These are phyloP conservation scores for Globodera rostochiensis DNA, from an alignment of 1,140 invertebrate genomes.

Conservation along the genomic window DNA sequence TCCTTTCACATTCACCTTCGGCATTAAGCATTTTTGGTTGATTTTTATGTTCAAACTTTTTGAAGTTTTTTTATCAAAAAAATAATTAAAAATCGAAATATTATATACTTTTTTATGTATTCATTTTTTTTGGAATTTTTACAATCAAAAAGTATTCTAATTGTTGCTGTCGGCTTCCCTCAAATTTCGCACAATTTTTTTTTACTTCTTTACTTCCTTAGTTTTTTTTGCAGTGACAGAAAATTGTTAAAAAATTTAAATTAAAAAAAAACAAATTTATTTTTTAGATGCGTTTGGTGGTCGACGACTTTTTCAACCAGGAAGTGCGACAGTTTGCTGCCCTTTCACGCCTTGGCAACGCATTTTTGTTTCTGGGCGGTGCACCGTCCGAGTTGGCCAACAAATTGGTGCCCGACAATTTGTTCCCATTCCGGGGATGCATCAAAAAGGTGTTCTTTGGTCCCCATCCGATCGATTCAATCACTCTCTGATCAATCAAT, in stretches of 20 bases:
- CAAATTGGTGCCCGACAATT: conserved; percentile 69
- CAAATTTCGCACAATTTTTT: not conserved
- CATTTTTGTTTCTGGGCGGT: conserved; percentile 84
- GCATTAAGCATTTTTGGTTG: no score
- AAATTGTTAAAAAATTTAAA: conserved; percentile 14
- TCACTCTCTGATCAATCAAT: no score
- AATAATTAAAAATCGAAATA: no score
- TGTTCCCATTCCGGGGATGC: conserved; percentile 90
- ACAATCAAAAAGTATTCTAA: not conserved
- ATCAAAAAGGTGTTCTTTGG: conserved; percentile 79
- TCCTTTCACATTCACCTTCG: no score
- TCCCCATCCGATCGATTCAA: no score
- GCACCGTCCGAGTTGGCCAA: conserved; percentile 76
- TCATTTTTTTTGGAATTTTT: no score
- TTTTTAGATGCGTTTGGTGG: conserved; percentile 77
- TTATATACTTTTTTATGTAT: no score
- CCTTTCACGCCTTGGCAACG: conserved; percentile 74
- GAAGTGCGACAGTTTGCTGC: conserved; percentile 87
- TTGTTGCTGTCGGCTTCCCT: not conserved
- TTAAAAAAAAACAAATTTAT: conserved; percentile 29
- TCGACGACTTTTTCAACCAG: conserved; percentile 79
- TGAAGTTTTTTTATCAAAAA: no score
- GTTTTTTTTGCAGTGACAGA: conserved; percentile 14
- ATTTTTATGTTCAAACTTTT: no score
- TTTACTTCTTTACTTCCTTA: not conserved